Evolutionary conservation across 1,140 invertebrate species (phyloP), one percentile per base, ranked within the genome.

Genomic region (Polyergus mexicanus): DNA sequence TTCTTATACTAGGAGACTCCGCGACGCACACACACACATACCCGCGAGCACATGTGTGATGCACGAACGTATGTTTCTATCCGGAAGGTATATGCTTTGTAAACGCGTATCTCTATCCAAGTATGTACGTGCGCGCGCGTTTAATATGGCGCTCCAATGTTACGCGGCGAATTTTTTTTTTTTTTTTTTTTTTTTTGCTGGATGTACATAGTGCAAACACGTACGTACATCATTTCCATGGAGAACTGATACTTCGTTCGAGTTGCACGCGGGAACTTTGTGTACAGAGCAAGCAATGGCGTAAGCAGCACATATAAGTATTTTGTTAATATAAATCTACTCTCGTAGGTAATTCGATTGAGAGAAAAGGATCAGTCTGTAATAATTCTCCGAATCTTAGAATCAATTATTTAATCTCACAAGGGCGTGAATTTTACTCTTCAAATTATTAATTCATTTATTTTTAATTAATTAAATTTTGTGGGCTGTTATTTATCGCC

Each of bases 1-100:
- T 86, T 92, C 89, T 92, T 92, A 92, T 88, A 86, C 60, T 56
- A 38, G 19, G 35, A 56, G 72, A 32, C 32, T 47, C 11, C 44
- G 41, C 69, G 11, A 13, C 56, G 3, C 51, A 44, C 60, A 22
- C 76, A 74, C 54, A 44, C 22, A 28, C 25, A 28, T n/a, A 5
- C 19, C n/a, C 6, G 10, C 44, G 56, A 16, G 16, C 25, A 28
- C 78, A 2, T 8, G 19, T 16, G 13, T 19, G 28, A 38, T 19
- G 25, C 41, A 51, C 22, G n/a, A 10, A 19, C 41, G 16, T 1
- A 19, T 28, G 66, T n/a, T 16, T 51, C 10, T n/a, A 78, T 8
- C 19, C 32, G 60, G 60, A 65, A 66, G 41, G 51, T 65, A 7
- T n/a, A 54, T 8, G n/a, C n/a, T n/a, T n/a, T n/a, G 44, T 22